Evolutionary conservation across 2,797 vertebrate species (phyloP).

Genomic region (Pangasius djambal): DNA sequence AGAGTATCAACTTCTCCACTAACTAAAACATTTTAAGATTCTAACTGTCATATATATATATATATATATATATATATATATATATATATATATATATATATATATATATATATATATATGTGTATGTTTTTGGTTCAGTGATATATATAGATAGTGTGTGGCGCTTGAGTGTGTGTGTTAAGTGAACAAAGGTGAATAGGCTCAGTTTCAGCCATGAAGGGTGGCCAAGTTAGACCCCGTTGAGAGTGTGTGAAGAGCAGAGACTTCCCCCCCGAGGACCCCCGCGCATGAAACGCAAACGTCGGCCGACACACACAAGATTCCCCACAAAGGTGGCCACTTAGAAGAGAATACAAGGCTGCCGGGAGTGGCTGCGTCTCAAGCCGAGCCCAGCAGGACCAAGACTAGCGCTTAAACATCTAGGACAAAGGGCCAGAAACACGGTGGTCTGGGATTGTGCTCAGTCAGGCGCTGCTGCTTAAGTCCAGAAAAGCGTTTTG

Average conservation of each 20-base stretch:
- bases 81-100: background rate
- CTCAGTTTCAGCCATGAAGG: constrained; percentile 64
- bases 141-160: background rate
- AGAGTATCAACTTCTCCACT: background rate
- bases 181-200: constrained; percentile 70
- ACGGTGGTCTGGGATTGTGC: constrained; percentile 55
- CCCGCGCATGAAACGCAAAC: constrained; percentile 75
- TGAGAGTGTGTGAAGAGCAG: constrained; percentile 63
- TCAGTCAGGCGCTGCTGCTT: constrained; percentile 48
- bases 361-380: constrained; percentile 44
- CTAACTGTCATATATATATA: background rate
- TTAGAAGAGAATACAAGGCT: constrained; percentile 74
- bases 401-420: constrained; percentile 36
- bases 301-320: constrained; percentile 70
- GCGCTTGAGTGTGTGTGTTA: constrained; percentile 57
- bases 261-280: constrained; percentile 65
- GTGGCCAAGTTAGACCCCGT: constrained; percentile 67
- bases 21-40: background rate
- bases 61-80: background rate
- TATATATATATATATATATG: background rate
- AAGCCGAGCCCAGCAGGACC: constrained; percentile 38
- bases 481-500: constrained; percentile 37
- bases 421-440: constrained; percentile 45
- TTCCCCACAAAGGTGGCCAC: constrained; percentile 66
- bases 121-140: background rate